Percentiles rank a stretch among this genome's conserved stretches.
Evolutionary conservation across 2,888 invertebrate species (phyloP).

Genomic region (Lottia gigantea): DNA sequence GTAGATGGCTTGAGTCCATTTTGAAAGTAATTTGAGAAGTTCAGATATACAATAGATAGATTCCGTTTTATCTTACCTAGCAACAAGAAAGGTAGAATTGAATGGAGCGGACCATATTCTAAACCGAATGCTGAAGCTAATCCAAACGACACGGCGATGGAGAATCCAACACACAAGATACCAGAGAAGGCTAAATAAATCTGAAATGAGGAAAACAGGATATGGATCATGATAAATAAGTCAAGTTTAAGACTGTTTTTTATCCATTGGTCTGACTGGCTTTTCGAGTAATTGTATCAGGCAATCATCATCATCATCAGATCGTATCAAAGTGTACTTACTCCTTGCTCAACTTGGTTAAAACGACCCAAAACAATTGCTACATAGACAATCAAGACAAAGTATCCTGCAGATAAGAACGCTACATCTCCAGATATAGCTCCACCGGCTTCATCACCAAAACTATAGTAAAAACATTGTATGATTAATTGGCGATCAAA

Average conservation of each 20-base stretch:
- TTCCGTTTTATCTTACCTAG: conserved; percentile 81
- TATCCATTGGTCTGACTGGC: no score
- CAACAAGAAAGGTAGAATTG: conserved; percentile 82
- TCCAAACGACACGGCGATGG: conserved; percentile 79
- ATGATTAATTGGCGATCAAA: background rate
- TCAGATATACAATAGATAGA: no score
- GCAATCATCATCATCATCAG: background rate
- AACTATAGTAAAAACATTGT: conserved; percentile 37
- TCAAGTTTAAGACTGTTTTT: no score
- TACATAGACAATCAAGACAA: conserved; percentile 81
- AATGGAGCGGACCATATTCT: conserved; percentile 84
- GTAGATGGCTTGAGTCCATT: no score
- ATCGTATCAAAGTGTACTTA: conserved; percentile 60
- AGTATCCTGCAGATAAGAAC: conserved; percentile 77
- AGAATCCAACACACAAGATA: conserved; percentile 79
- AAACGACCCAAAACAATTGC: conserved; percentile 79
- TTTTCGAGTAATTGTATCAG: no score
- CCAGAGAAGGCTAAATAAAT: conserved; percentile 78
- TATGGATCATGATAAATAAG: no score
- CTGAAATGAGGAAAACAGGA: conserved; percentile 69
- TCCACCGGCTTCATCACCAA: conserved; percentile 49
- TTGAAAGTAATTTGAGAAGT: no score
- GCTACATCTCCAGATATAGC: conserved; percentile 74
- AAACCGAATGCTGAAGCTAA: conserved; percentile 79
- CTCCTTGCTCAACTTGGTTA: conserved; percentile 80